Evolutionary conservation across 2,113 vertebrate genomes (phyloP).

Genomic region (Microcebus tavaratra): DNA sequence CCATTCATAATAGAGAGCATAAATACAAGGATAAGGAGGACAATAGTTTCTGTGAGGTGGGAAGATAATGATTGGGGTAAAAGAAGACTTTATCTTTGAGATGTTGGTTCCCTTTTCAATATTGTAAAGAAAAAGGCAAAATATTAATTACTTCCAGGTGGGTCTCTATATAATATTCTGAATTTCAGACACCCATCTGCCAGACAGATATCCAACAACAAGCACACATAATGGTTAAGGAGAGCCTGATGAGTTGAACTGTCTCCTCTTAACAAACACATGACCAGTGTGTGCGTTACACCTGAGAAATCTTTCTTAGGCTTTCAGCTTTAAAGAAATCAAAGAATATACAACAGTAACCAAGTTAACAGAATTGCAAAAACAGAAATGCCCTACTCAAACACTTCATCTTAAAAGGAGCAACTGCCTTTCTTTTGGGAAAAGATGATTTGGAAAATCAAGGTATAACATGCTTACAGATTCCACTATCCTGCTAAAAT

Average conservation of each 20-base stretch:
- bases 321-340: background rate
- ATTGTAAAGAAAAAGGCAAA: background rate
- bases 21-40: background rate
- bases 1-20: background rate
- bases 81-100: background rate
- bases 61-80: background rate
- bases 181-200: background rate
- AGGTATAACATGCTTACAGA: background rate
- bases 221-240: background rate
- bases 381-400: background rate
- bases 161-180: background rate
- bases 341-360: background rate
- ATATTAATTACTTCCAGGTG: background rate
- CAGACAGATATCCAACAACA: background rate
- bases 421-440: background rate
- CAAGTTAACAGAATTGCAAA: conserved; percentile 18
- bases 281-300: background rate
- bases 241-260: background rate
- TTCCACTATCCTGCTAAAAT: background rate
- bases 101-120: background rate
- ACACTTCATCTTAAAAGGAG: background rate
- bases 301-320: background rate
- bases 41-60: background rate
- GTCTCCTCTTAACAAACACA: background rate
- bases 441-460: background rate